These are phyloP conservation scores for Thelaira solivaga DNA, from an alignment of 2,888 invertebrate genomes.

Conservation along the genomic window DNA sequence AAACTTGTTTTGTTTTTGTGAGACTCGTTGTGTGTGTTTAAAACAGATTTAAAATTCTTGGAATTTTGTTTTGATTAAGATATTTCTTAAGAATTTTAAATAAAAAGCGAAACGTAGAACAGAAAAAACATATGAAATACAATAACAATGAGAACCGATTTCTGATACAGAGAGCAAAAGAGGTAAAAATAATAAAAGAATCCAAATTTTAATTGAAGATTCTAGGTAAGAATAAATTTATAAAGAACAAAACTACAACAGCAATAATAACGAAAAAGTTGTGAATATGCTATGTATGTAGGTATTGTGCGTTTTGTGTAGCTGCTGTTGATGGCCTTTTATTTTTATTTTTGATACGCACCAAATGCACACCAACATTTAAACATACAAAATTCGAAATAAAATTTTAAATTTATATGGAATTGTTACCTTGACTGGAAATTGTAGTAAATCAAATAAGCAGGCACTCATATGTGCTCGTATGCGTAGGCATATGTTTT, in stretches of 20 bases:
- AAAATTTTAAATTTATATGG: no score
- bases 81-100: conserved; percentile 60
- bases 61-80: conserved; percentile 63
- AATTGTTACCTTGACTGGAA: no score
- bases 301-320: neutral
- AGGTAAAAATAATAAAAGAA: conserved; percentile 11
- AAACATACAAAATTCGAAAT: neutral
- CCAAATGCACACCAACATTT: neutral
- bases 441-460: no score
- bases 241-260: neutral
- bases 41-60: conserved; percentile 51
- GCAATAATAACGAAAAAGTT: neutral
- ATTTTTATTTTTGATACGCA: neutral
- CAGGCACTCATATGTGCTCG: no score
- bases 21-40: conserved; percentile 16
- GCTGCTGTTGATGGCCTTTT: neutral
- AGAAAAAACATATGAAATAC: conserved; percentile 12
- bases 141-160: conserved; percentile 14
- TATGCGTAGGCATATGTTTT: no score
- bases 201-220: conserved; percentile 42
- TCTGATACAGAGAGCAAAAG: neutral
- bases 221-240: conserved; percentile 28
- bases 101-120: conserved; percentile 37
- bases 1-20: conserved; percentile 37
- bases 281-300: neutral